Conservation (phyloP, 2,113 vertebrate genomes). For the Cepphus grylle region DNA sequence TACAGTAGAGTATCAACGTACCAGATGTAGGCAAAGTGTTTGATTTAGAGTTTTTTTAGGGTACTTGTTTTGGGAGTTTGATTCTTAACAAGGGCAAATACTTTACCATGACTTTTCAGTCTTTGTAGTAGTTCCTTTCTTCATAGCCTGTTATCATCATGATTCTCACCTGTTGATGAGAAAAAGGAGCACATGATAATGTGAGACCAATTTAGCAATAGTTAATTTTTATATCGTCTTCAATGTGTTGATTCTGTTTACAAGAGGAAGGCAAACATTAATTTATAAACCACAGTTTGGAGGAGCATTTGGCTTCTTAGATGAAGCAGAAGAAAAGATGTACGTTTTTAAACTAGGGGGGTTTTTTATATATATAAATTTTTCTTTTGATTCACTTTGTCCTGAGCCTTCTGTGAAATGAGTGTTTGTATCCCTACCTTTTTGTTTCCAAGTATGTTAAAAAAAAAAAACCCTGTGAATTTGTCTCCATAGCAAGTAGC, state of each 20-base stretch:
- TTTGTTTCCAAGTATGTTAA: neutral
- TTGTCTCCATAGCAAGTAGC: neutral
- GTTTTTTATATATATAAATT: neutral
- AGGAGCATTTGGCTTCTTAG: neutral
- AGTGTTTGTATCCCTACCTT: neutral
- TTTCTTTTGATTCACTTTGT: neutral
- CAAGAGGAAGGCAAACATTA: neutral
- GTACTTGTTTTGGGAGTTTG: neutral
- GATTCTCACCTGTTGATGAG: neutral
- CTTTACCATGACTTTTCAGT: neutral
- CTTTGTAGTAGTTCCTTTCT: neutral
- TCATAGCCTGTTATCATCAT: neutral
- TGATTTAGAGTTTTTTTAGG: neutral
- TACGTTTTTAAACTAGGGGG: neutral
- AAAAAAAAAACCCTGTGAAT: neutral
- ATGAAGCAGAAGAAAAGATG: neutral
- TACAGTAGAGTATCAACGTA: neutral
- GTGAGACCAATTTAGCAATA: neutral
- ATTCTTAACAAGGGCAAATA: neutral
- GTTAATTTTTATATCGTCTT: neutral
- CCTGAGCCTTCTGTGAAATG: neutral
- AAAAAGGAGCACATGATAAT: neutral
- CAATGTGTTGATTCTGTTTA: neutral
- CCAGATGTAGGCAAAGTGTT: neutral
- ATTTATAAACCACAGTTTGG: neutral